Evolutionary conservation across 2,888 invertebrate species (phyloP).

Genomic region (Scaptodrosophila latifasciaeformis): DNA sequence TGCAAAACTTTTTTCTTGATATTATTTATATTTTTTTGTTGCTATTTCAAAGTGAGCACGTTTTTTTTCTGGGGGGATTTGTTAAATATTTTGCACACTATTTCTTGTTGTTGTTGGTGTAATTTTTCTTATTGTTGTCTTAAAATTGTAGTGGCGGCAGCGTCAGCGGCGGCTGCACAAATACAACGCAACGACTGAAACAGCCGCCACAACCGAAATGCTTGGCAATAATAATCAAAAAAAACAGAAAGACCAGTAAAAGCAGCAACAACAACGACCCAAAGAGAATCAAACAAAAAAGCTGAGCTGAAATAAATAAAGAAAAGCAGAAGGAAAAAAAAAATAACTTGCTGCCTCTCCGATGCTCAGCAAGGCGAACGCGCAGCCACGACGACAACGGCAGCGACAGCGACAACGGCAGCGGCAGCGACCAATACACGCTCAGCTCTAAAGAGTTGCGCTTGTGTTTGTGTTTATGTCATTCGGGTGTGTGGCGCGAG

Average conservation of each 20-base stretch:
- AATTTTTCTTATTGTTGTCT: constrained; percentile 12
- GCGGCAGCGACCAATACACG: neutral
- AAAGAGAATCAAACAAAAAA: neutral
- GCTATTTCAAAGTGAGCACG: too few relatives aligned
- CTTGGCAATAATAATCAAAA: constrained; percentile 2
- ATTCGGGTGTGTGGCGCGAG: constrained; percentile 33
- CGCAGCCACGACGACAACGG: constrained; percentile 8
- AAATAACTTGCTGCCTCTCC: too few relatives aligned
- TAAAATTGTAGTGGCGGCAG: neutral
- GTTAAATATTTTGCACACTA: constrained; percentile 3
- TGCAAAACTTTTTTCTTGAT: constrained; percentile 20
- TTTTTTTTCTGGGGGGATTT: too few relatives aligned
- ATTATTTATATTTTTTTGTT: constrained; percentile 11
- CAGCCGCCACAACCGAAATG: too few relatives aligned
- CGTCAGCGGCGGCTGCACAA: too few relatives aligned
- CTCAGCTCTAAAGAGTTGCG: constrained; percentile 16
- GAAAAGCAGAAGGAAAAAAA: neutral
- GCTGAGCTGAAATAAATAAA: neutral
- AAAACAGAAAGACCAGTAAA: neutral
- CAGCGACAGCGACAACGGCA: constrained; percentile 22
- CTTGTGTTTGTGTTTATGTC: constrained; percentile 20
- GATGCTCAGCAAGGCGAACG: neutral
- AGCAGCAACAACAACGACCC: constrained; percentile 33
- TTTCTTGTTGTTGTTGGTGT: constrained; percentile 22
- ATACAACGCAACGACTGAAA: neutral